Base-by-base conservation (phyloP, 2,888 invertebrate genomes). In the Meta bourneti region DNA sequence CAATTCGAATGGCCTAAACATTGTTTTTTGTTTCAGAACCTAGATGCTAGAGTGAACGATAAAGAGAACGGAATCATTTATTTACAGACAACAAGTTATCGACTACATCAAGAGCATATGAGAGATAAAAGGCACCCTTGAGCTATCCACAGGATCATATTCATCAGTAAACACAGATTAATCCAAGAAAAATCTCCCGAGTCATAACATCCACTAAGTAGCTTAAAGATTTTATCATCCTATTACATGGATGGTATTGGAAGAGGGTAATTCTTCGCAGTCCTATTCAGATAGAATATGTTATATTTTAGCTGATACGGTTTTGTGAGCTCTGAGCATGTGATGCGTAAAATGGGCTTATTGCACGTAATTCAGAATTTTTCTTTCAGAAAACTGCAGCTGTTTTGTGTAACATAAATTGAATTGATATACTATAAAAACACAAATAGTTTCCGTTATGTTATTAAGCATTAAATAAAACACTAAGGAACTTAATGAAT, bases 171-270 rank as follows among this genome's bases (percentile, higher is more conserved):
- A 78, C 78, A 77, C 78, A 34, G 78, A 78, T 61, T 71, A 77
- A 20, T 69, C 86, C 70, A 61, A n/a, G 48, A 11, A 20, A 49
- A 69, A 49, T 86, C 86, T 78, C 86, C 16, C 1, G 86, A 86
- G 86, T 52, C 77, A 75, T 75, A 84, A 84, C 75, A 75, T 86
- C 52, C 81, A 13, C 78, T 88, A 88, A 88, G 88, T 88, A 88
- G 88, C 88, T 88, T 88, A 88, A 88, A 88, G 88, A 88, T 88
- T 88, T 88, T 81, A 88, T 88, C 80, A 86, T 86, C 86, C 77
- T 86, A 77, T 78, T 86, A 78, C 86, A 79, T 20, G 49, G 11
- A 79, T 75, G 74, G 72, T 51, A 52, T 52, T 20, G 34, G 52
- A 9, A 20, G 19, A 13, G 5, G 72, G 20, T 71, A 51, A 71